phyloP scores from a whole-genome alignment of 2,888 invertebrate genomes.

The Thumatha senex region DNA sequence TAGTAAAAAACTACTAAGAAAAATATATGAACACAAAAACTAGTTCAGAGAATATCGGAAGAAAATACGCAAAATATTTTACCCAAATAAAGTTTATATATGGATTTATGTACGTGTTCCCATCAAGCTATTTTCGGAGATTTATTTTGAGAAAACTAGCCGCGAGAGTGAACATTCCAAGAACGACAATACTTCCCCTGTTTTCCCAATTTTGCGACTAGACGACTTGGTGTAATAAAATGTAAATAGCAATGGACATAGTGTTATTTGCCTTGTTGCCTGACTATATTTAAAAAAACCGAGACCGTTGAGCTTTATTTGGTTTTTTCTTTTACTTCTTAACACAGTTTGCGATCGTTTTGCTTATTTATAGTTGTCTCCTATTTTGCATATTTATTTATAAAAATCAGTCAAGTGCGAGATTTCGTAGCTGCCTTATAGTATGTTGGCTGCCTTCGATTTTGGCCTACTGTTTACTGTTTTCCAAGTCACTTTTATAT shows the following conservation, averaged over 20 bases:
- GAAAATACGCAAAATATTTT: slow-evolving; percentile 2
- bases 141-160: slow-evolving; percentile 27
- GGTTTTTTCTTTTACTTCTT: slow-evolving; percentile 10
- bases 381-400: too few species aligned
- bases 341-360: too few species aligned
- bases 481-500: too few species aligned
- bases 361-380: too few species aligned
- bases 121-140: slow-evolving; percentile 25
- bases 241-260: slow-evolving; percentile 17
- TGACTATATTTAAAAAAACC: slow-evolving; percentile 14
- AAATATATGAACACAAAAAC: neutral
- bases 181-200: slow-evolving; percentile 24
- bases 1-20: too few species aligned
- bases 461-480: too few species aligned
- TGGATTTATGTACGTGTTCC: slow-evolving; percentile 12
- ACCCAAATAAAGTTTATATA: slow-evolving; percentile 10
- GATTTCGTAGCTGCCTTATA: too few species aligned
- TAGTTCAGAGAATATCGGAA: neutral
- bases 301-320: slow-evolving; percentile 11
- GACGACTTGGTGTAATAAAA: slow-evolving; percentile 12
- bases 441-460: too few species aligned
- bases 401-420: too few species aligned
- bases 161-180: slow-evolving; percentile 16
- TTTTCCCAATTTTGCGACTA: slow-evolving; percentile 21
- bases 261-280: slow-evolving; percentile 4